Base-by-base conservation (phyloP, 2,113 vertebrate genomes). In the Sphaerodactylus townsendi region DNA sequence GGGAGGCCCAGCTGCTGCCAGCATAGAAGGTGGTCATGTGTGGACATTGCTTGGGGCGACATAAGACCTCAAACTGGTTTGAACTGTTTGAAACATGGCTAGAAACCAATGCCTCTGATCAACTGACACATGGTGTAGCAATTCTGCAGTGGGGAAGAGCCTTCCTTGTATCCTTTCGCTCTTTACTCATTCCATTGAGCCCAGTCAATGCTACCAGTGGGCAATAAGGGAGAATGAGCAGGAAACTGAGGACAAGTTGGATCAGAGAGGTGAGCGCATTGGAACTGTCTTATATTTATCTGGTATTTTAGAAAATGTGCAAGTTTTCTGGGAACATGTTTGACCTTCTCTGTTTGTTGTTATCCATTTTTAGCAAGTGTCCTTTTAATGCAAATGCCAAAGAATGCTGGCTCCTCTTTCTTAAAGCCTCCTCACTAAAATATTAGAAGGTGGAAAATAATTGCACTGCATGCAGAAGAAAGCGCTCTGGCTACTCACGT, bases 401-500 rank as follows among this genome's bases (percentile, higher is more conserved):
- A 80, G 59, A 59, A 78, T 72, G 50, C 83, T 74, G 35, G 28
- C 3, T 30, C 50, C 39, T 8, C 62, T 62, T 62, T 10, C 59
- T 53, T 44, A 39, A 53, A 53, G 46, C 65, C 10, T 39, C 11
- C 1, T 9, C 19, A 28, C 30, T 15, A 30, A 23, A 59, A 28
- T 11, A 21, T 1, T 13, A 30, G 56, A 2, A 37, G 37, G 14
- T 14, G 19, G 10, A 5, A 70, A 68, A 79, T 59, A 76, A 35
- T 35, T 30, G 74, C 0, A 86, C 2, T n/a, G 15, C 3, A 77
- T n/a, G 4, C 10, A 28, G 3, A 23, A 75, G 81, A 89, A 0
- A 1, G 48, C 2, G 56, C 80, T 66, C 85, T 7, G 53, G 13
- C 5, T 37, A 76, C 91, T 95, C 94, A 98, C 97, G 95, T 91